A percentile compares a stretch with the other conserved stretches of the same genome.
Evolutionary conservation across 2,113 vertebrate genomes (phyloP).

Genomic region (Strigops habroptila): DNA sequence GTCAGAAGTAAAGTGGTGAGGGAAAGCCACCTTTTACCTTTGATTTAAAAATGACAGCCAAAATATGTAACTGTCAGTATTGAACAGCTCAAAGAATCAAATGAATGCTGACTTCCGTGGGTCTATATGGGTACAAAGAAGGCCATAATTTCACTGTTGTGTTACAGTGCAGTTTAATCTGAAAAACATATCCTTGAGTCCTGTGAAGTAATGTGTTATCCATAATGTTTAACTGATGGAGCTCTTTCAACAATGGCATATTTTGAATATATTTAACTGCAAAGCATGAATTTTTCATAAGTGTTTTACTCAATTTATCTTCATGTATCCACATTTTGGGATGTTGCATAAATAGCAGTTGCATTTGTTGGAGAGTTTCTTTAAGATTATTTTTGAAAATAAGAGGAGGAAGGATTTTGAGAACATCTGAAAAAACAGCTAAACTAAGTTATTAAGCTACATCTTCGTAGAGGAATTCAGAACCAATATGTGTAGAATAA

Average conservation of each 20-base stretch:
- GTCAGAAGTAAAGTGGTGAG: not conserved
- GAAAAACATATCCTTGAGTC: not conserved
- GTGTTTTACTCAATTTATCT: not conserved
- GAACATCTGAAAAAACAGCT: not conserved
- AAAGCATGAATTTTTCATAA: not conserved
- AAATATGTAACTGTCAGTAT: not conserved
- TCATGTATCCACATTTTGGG: not conserved
- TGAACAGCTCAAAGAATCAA: not conserved
- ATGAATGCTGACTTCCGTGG: accelerated
- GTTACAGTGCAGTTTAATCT: not conserved
- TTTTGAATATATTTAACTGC: not conserved
- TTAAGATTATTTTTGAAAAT: not conserved
- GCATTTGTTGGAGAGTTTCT: not conserved
- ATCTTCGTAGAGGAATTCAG: not conserved
- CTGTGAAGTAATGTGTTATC: not conserved
- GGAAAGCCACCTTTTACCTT: not conserved
- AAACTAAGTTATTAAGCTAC: not conserved
- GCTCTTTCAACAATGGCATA: not conserved
- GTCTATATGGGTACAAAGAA: not conserved
- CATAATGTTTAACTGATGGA: not conserved
- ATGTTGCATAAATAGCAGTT: not conserved
- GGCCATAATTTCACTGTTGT: not conserved
- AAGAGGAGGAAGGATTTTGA: not conserved
- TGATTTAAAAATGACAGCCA: not conserved
- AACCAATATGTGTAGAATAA: not conserved